These are phyloP conservation scores for Plectus sambesii DNA, from an alignment of 1,140 invertebrate genomes.

Conservation along the genomic window DNA sequence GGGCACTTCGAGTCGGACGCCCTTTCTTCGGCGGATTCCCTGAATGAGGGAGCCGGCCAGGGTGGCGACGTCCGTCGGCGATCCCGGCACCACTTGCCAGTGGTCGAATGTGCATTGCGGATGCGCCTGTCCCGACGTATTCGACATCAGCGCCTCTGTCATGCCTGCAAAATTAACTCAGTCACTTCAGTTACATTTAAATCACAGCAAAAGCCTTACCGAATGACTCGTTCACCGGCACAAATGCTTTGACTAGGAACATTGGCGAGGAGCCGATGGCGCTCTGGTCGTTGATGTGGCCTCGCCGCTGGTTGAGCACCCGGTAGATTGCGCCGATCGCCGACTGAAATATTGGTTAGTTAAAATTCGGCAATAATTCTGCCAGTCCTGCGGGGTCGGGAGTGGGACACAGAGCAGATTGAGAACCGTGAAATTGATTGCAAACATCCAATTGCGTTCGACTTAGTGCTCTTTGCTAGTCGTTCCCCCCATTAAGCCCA, in stretches of 20 bases:
- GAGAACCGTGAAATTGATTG: too few species aligned
- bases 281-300: slow-evolving; percentile 78
- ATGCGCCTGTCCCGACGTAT: slow-evolving; percentile 71
- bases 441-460: too few species aligned
- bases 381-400: too few species aligned
- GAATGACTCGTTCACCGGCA: slow-evolving; percentile 95
- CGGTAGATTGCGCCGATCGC: slow-evolving; percentile 87
- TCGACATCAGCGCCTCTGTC: too few species aligned
- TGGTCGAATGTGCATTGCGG: slow-evolving; percentile 98
- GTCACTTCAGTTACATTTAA: too few species aligned
- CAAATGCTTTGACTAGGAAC: slow-evolving; percentile 90
- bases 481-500: too few species aligned
- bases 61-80: slow-evolving; percentile 65
- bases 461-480: too few species aligned
- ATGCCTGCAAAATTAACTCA: too few species aligned
- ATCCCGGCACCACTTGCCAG: slow-evolving; percentile 89
- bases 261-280: slow-evolving; percentile 59
- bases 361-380: neutral
- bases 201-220: slow-evolving; percentile 52
- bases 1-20: slow-evolving; percentile 86
- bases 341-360: neutral
- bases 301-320: slow-evolving; percentile 84
- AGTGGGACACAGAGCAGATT: too few species aligned
- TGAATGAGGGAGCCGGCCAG: slow-evolving; percentile 61
- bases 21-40: slow-evolving; percentile 91